Evolutionary conservation across 2,113 vertebrate species (phyloP).

Genomic region (Petrocephalus zakoni): DNA sequence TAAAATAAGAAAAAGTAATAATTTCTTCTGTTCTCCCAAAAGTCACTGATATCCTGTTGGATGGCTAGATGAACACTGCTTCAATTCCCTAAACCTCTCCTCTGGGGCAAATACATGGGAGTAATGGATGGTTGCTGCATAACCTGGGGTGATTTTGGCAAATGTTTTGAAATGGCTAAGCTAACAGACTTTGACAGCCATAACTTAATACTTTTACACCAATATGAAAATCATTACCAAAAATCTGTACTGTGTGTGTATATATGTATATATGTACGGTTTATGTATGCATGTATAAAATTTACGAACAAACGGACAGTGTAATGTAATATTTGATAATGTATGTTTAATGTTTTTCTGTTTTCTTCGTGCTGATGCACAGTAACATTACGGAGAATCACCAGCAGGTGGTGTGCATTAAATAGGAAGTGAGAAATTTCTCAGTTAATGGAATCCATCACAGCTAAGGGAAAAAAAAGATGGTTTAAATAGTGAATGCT

Average conservation of each 20-base stretch:
- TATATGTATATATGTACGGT: not conserved
- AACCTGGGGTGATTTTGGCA: not conserved
- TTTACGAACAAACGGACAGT: not conserved
- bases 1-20: not conserved
- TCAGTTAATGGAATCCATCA: not conserved
- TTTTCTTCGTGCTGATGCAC: not conserved
- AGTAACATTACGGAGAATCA: not conserved
- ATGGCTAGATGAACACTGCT: not conserved
- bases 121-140: not conserved
- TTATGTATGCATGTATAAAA: not conserved
- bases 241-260: not conserved
- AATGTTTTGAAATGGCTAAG: not conserved
- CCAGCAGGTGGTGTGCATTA: slow-evolving; percentile 6
- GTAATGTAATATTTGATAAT: not conserved
- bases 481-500: not conserved
- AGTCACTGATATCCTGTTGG: not conserved
- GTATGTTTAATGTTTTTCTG: not conserved
- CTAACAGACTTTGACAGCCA: not conserved
- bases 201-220: not conserved
- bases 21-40: not conserved
- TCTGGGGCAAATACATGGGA: not conserved
- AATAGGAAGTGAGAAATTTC: not conserved
- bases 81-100: not conserved
- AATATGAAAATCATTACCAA: not conserved
- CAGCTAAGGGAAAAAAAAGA: not conserved